Evolutionary conservation across 92 coral and sea anemone species (phyloP), one percentile per base, ranked within the genome.

Genomic region (Parazoanthus atlanticus): DNA sequence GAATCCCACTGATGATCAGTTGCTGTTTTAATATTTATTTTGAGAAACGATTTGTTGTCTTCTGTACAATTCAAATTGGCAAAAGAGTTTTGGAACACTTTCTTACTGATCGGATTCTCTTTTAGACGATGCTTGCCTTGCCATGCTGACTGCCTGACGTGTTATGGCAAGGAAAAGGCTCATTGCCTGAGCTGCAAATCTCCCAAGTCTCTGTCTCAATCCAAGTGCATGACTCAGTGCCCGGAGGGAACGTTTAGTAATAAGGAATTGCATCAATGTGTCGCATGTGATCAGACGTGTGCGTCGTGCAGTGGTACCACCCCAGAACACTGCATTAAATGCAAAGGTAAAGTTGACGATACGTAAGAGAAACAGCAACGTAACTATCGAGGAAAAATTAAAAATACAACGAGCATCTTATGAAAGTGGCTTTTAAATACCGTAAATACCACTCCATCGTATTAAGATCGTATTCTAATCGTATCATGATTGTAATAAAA

Each of bases 131-230:
- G 99, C 75, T 29, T 90, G 69, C 89, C 90, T 12, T 96, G 99
- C 86, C 88, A 90, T 69, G 43, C 86, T 40, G 52, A 81, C 77
- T 96, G 99, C 76, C 90, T 89, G 52, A 90, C 93, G n/a, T 96
- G 99, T 87, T 95, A 88, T 41, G 98, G 96, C 85, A 81, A 89
- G 19, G 82, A 76, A n/a, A 74, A 41, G 3, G 76, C 90, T 58
- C 91, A 93, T 15, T 96, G 99, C 71, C 93, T 96, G 46, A 91
- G 94, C n/a, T 96, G 99, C 91, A 82, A 76, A 25, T 86, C 88
- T 58, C 74, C 93, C 30, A 85, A 82, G 64, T 90, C 90, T 73
- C 92, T 93, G n/a, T 71, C 34, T 46, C 91, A 90, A 12, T 91
- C 94, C 64, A 43, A 88, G 58, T 96, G 99, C 73, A 86, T 95